These are phyloP conservation scores for Glareola pratincola DNA, from an alignment of 2,113 vertebrate species.

Conservation along the genomic window DNA sequence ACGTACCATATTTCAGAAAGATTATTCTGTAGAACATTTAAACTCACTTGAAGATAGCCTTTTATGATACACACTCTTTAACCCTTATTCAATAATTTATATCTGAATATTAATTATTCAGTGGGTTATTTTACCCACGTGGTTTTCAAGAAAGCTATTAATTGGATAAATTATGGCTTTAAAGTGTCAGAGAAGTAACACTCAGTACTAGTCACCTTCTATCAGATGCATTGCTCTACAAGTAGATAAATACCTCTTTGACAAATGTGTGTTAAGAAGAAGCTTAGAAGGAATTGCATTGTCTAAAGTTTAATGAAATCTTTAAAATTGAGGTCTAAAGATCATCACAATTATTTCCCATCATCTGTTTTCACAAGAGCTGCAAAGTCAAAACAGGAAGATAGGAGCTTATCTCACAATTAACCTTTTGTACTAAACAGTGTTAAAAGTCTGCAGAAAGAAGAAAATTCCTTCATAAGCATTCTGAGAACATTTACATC, in stretches of 20 bases:
- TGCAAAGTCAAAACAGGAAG: constrained; percentile 16
- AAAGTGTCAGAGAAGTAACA: neutral
- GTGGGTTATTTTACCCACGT: neutral
- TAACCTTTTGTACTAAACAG: constrained; percentile 36
- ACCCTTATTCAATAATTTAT: neutral
- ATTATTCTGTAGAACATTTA: neutral
- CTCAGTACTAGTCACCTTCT: neutral
- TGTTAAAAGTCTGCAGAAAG: neutral
- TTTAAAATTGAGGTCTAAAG: constrained; percentile 58
- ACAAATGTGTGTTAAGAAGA: neutral
- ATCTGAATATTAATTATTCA: constrained; percentile 1
- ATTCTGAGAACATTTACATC: neutral
- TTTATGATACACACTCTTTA: neutral
- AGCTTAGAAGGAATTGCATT: constrained; percentile 1
- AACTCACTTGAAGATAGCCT: neutral
- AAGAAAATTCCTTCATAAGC: neutral
- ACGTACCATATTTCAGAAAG: neutral
- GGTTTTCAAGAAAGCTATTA: neutral
- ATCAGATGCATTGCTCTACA: neutral
- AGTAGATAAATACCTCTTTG: constrained; percentile 2
- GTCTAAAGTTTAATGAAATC: constrained; percentile 41
- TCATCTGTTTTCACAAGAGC: neutral
- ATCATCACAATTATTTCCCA: constrained; percentile 36
- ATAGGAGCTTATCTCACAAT: constrained; percentile 35
- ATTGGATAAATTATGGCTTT: neutral